Percentiles rank a stretch among this genome's conserved stretches.
Evolutionary conservation across 2,888 invertebrate species (phyloP).

Genomic region (Drosophila koepferae): DNA sequence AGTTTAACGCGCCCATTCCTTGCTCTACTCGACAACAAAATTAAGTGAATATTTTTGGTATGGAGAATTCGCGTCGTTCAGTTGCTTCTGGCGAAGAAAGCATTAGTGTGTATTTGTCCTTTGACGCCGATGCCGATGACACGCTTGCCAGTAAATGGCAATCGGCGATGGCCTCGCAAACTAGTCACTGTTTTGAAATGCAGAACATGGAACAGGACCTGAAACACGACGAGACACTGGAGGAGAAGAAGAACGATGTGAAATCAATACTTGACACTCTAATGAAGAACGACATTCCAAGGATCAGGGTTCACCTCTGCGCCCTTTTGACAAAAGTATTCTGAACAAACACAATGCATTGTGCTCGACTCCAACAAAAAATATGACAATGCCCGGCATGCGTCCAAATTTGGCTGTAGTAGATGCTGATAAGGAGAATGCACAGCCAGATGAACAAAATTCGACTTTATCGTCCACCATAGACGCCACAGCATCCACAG

Average conservation of each 20-base stretch:
- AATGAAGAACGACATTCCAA: constrained; percentile 27
- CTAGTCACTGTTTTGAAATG: constrained; percentile 45
- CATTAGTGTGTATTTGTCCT: constrained; percentile 78
- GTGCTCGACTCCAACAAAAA: constrained; percentile 80
- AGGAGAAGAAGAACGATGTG: constrained; percentile 41
- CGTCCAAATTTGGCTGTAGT: background rate
- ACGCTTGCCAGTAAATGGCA: constrained; percentile 76
- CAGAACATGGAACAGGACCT: constrained; percentile 42
- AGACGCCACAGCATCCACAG: constrained; percentile 61
- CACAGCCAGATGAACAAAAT: constrained; percentile 58
- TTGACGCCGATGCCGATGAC: constrained; percentile 72
- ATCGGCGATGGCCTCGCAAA: constrained; percentile 53
- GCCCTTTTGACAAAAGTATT: constrained; percentile 73
- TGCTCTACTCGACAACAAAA: background rate
- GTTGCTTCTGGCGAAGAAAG: constrained; percentile 61
- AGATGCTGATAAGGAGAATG: constrained; percentile 74
- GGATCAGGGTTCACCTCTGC: constrained; percentile 60
- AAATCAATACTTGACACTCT: constrained; percentile 33
- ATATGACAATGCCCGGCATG: constrained; percentile 12
- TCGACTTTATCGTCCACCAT: constrained; percentile 60
- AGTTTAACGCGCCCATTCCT: background rate
- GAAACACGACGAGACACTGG: constrained; percentile 63
- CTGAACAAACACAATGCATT: constrained; percentile 75
- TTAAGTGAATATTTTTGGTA: constrained; percentile 15
- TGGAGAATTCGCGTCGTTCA: constrained; percentile 67